Evolutionary conservation across 2,888 invertebrate species (phyloP), one percentile per base, ranked within the genome.

Genomic region (Euspilapteryx auroguttella): DNA sequence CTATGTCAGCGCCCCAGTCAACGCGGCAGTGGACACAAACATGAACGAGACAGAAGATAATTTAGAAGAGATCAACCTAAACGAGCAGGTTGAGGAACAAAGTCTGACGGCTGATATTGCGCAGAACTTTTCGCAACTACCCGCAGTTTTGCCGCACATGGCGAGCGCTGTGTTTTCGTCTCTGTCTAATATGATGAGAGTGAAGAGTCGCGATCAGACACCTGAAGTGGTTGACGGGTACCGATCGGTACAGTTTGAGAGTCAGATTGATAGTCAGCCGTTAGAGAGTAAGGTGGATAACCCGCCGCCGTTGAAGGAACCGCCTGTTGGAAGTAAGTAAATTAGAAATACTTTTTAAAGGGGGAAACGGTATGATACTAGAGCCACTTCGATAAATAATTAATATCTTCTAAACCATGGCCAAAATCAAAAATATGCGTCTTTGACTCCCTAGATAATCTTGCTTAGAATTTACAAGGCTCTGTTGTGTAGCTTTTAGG

Each of bases 81-180:
- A 69, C 11, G 69, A 58, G 2, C 49, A 41, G 29, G 26, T 33
- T 0, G 26, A 29, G 1, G 42, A 42, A 2, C 48, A 52, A 6
- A 68, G 76, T 38, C 24, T 76, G 2, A 69, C 75, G 0, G 58
- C 76, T 0, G 76, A 76, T 42, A 65, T 77, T n/a, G 76, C 76
- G 0, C 75, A 76, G 45, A 77, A 77, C 31, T 69, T 77, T 24
- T 80, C 81, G 0, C 81, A 82, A 20, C 42, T 81, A 14, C 81
- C 81, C 0, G 64, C 78, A 1, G 80, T 81, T 1, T 37, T 81
- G 33, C 81, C 81, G 0, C 76, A 80, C 29, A 78, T 81, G 3
- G 80, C 83, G 0, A 80, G 81, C 25, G 81, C 80, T 7, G 83
- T 84, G 0, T 80, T 85, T 36, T 81, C 80, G 17, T 82, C 83